These are phyloP conservation scores for Scotopteryx bipunctaria DNA, from an alignment of 2,888 invertebrate species.

Conservation along the genomic window DNA sequence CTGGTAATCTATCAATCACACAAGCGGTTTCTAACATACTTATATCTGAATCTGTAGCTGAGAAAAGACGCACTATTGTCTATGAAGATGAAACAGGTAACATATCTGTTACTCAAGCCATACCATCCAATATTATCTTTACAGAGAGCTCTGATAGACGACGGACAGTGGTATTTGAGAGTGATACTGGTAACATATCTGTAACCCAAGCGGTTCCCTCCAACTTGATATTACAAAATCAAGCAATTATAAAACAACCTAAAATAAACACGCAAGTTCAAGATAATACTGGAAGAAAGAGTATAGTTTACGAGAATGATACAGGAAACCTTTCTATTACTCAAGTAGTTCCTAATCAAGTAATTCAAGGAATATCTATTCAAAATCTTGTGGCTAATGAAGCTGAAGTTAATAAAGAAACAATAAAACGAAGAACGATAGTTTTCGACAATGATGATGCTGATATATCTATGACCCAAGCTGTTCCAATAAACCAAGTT, in stretches of 20 bases:
- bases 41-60: conserved; percentile 11
- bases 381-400: conserved; percentile 10
- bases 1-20: conserved; percentile 39
- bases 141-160: conserved; percentile 19
- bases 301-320: conserved; percentile 38
- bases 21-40: conserved; percentile 28
- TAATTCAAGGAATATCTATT: conserved; percentile 1
- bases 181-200: conserved; percentile 37
- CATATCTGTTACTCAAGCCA: conserved; percentile 28
- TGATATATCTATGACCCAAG: conserved; percentile 16
- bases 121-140: conserved; percentile 22
- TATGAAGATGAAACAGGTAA: conserved; percentile 26
- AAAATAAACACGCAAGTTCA: conserved; percentile 17
- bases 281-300: conserved; percentile 29
- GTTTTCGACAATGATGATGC: conserved; percentile 34
- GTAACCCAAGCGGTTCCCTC: conserved; percentile 37
- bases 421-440: conserved; percentile 33
- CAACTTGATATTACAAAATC: conserved; percentile 23
- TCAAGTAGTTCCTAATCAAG: conserved; percentile 40
- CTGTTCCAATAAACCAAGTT: conserved; percentile 28
- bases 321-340: conserved; percentile 47
- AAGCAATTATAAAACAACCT: neutral
- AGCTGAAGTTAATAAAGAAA: conserved; percentile 5
- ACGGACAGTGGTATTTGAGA: conserved; percentile 36
- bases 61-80: conserved; percentile 26